Evolutionary conservation across 2,797 vertebrate genomes (phyloP).

Genomic region (Coendou prehensilis): DNA sequence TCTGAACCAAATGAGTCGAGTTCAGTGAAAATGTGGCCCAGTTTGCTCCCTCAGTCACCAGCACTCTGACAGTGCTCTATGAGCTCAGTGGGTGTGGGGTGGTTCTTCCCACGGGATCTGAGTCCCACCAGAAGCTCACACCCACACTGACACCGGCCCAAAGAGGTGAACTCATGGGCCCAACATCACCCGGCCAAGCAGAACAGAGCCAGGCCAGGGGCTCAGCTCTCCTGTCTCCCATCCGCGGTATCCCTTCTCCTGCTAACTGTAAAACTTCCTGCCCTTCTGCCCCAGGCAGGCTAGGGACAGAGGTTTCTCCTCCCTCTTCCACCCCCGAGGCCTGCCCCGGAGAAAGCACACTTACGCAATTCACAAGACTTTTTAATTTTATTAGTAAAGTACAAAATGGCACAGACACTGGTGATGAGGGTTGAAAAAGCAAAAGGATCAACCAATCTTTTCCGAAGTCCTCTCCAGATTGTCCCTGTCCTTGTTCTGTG

Average conservation of each 20-base stretch:
- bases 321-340: neutral
- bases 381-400: conserved; percentile 86
- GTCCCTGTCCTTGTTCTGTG: neutral
- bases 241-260: neutral
- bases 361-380: conserved; percentile 81
- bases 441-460: conserved; percentile 54
- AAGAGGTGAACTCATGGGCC: neutral
- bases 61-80: neutral
- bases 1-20: neutral
- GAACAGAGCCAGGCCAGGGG: neutral
- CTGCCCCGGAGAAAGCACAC: conserved; percentile 4
- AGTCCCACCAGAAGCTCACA: neutral
- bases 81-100: neutral
- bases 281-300: neutral
- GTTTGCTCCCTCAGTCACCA: neutral
- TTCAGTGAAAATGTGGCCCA: neutral
- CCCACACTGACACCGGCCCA: neutral
- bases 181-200: neutral
- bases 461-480: conserved; percentile 15
- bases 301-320: neutral
- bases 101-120: neutral
- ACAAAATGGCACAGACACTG: conserved; percentile 82
- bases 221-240: neutral
- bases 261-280: neutral
- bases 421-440: conserved; percentile 64